phyloP scores from a whole-genome alignment of 2,113 vertebrate species.

The Acanthochromis polyacanthus region DNA sequence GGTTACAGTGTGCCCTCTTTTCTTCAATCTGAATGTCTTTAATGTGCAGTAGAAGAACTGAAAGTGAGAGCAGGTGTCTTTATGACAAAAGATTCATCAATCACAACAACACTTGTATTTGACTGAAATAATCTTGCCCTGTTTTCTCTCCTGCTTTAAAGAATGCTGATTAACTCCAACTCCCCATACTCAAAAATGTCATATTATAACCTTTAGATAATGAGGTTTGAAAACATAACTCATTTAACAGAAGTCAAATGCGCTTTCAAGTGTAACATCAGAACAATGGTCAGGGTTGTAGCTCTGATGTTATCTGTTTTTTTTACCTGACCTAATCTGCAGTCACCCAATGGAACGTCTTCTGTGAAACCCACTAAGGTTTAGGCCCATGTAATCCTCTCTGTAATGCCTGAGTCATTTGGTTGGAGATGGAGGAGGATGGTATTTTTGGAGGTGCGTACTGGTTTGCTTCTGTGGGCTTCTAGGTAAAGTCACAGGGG shows the following conservation, averaged over 20 bases:
- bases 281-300: slow-evolving; percentile 4
- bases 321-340: slow-evolving; percentile 9
- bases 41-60: background rate
- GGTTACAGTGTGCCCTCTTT: too few relatives aligned
- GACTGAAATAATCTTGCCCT: slow-evolving; percentile 15
- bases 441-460: slow-evolving; percentile 64
- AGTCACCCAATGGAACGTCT: slow-evolving; percentile 6
- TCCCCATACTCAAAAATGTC: slow-evolving; percentile 10
- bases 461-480: slow-evolving; percentile 56
- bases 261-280: background rate
- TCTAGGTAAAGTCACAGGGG: slow-evolving; percentile 57
- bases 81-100: background rate
- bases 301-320: slow-evolving; percentile 19
- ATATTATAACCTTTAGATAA: slow-evolving; percentile 29
- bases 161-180: slow-evolving; percentile 13
- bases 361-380: slow-evolving; percentile 19
- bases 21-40: too few relatives aligned
- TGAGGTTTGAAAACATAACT: slow-evolving; percentile 8
- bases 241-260: background rate
- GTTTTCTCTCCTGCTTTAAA: slow-evolving; percentile 10
- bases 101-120: background rate
- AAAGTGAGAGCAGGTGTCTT: slow-evolving; percentile 3
- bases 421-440: slow-evolving; percentile 40
- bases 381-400: slow-evolving; percentile 27
- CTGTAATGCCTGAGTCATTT: slow-evolving; percentile 37